Base-by-base conservation (phyloP, 2,797 vertebrate genomes). In the Xerus rutilus region DNA sequence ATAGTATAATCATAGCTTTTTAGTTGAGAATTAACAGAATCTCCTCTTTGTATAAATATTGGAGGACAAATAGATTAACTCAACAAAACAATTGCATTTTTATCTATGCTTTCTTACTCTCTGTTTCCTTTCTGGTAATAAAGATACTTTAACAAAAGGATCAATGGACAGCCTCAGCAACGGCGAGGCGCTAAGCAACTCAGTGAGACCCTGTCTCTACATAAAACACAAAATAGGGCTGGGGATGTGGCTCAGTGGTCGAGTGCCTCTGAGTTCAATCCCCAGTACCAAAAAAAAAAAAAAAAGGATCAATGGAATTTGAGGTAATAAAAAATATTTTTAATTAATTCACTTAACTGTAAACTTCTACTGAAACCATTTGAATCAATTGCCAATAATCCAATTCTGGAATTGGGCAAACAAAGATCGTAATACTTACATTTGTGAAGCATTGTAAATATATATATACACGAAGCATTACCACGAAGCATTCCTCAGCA, bases 11-110 rank as follows among this genome's bases (percentile, higher is more conserved):
- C n/a, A 3, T 32, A 62, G 15, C 43, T 72, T 92, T 43, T 77
- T 32, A 84, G n/a, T 28, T 73, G 62, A 79, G 32, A 52, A 52
- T 52, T 52, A 52, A 47, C 49, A 3, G 15, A 52, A 52, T 52
- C 49, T 52, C 15, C 3, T 52, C 49, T 52, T 52, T 52, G 14
- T 15, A 84, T 76, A 39, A 76, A 65, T 45, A 87, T 43, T 18
- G 76, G 20, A 83, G 5, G 23, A 17, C 6, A 77, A 76, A 65
- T 57, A 91, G 65, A 79, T 89, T n/a, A 81, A 62, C 1, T 21
- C 43, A 87, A 47, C 73, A 67, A 3, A 76, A 23, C 54, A 88
- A 62, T 39, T 92, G 11, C 21, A 94, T 91, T 86, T 96, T 82
- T 79, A 54, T 70, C 43, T 59, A 32, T 39, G 11, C 1, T 11